These are phyloP conservation scores for Rhagologus leucostigma DNA, from an alignment of 2,113 vertebrate species.

Conservation along the genomic window DNA sequence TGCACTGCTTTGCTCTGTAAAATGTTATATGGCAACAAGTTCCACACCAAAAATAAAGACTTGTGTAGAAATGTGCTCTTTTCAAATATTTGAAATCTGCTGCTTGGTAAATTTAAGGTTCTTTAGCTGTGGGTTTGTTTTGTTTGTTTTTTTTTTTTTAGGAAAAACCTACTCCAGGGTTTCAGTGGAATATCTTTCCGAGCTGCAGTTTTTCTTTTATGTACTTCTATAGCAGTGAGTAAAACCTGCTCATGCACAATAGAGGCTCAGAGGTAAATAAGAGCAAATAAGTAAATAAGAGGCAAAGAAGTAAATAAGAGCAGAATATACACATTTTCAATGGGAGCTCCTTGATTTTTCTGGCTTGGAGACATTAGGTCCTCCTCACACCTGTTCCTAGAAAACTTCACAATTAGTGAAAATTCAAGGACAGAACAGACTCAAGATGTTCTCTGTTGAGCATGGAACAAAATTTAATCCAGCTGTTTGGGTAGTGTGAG, in stretches of 20 bases:
- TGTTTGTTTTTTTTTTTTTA: not conserved
- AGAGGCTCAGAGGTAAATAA: not conserved
- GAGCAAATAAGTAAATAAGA: not conserved
- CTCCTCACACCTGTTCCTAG: not conserved
- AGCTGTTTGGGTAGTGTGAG: not conserved
- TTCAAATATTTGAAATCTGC: not conserved
- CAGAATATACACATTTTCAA: accelerated
- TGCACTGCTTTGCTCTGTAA: not conserved
- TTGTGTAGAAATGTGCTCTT: not conserved
- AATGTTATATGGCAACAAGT: not conserved
- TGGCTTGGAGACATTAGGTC: not conserved
- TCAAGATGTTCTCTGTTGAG: not conserved
- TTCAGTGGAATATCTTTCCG: not conserved
- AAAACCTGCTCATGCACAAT: not conserved
- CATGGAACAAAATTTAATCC: not conserved
- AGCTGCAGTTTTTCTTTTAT: not conserved
- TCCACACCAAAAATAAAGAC: not conserved
- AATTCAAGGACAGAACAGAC: not conserved
- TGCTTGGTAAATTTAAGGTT: not conserved
- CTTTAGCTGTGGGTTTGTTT: not conserved
- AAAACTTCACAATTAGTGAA: not conserved
- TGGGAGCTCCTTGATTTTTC: not conserved
- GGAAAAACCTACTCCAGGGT: not conserved
- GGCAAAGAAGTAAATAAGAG: not conserved
- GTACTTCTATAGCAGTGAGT: not conserved